Percentiles rank a stretch among this genome's conserved stretches.
phyloP scores from a whole-genome alignment of 1,140 invertebrate genomes.

The Leptopilina clavipes region DNA sequence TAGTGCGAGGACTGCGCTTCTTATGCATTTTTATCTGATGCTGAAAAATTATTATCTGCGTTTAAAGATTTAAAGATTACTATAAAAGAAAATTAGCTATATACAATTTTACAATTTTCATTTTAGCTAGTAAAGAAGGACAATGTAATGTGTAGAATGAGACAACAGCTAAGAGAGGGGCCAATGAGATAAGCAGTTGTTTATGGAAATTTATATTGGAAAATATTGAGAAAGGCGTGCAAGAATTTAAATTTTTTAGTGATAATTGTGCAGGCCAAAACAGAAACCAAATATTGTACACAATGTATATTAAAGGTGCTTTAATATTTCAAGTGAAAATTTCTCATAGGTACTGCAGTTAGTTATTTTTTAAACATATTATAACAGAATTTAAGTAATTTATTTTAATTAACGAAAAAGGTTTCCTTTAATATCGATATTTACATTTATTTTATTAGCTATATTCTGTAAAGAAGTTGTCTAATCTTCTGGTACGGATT shows the following conservation, averaged over 20 bases:
- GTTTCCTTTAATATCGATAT: no score
- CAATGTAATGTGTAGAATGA: slow-evolving; percentile 72
- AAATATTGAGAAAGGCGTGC: neutral
- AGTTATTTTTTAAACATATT: no score
- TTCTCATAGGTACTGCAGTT: no score
- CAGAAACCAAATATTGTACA: neutral
- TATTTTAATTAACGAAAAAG: no score
- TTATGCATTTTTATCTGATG: neutral
- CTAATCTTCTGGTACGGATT: no score
- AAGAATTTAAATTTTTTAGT: neutral
- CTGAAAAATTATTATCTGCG: neutral
- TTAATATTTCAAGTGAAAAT: no score
- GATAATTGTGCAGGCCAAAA: neutral
- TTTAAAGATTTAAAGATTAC: slow-evolving; percentile 43
- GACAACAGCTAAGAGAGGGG: slow-evolving; percentile 64
- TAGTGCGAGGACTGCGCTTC: slow-evolving; percentile 35
- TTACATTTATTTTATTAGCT: no score
- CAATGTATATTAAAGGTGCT: neutral
- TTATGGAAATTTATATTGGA: slow-evolving; percentile 43
- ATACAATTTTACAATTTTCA: slow-evolving; percentile 71
- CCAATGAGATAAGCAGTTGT: slow-evolving; percentile 70
- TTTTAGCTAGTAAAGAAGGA: slow-evolving; percentile 56
- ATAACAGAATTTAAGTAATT: no score
- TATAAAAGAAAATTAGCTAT: slow-evolving; percentile 70
- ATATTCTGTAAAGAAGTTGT: no score